Percentiles rank a stretch among this genome's conserved stretches.
Conservation (phyloP, 2,797 vertebrate genomes). For the Hozukius guyotensis region DNA sequence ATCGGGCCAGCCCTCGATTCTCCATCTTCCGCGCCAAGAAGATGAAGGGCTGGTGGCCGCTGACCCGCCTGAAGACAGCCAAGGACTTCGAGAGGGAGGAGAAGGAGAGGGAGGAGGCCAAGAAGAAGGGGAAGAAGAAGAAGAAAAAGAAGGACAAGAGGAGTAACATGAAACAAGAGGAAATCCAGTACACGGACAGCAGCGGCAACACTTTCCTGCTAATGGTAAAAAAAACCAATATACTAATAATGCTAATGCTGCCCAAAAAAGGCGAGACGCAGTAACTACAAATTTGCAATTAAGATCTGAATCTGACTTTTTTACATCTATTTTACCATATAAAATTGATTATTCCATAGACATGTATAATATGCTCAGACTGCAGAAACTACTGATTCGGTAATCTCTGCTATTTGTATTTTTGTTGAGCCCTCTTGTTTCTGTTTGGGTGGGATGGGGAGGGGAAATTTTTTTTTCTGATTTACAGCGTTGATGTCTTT, state of each 20-base stretch:
- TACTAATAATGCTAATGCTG: neutral
- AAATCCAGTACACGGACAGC: conserved; percentile 87
- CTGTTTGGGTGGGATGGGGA: neutral
- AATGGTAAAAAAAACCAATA: conserved; percentile 77
- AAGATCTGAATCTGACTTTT: neutral
- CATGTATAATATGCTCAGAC: too few species aligned
- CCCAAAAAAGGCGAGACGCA: fast-evolving
- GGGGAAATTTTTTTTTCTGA: neutral
- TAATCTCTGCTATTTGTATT: too few species aligned
- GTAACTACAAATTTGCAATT: neutral
- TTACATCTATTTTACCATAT: too few species aligned
- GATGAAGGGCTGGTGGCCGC: conserved; percentile 93
- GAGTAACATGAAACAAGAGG: conserved; percentile 83
- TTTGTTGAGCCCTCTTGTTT: neutral
- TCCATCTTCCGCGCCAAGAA: conserved; percentile 91
- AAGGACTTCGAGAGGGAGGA: conserved; percentile 88
- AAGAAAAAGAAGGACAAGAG: conserved; percentile 71
- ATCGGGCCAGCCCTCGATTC: conserved; percentile 86
- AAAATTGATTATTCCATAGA: neutral
- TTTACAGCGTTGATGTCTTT: neutral
- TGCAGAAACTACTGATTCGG: too few species aligned
- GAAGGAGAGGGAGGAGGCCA: conserved; percentile 80
- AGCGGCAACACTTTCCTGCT: conserved; percentile 87
- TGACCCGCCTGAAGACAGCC: conserved; percentile 86
- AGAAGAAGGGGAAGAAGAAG: conserved; percentile 83